phyloP scores from a whole-genome alignment of 2,113 vertebrate genomes.

The Synchiropus splendidus region DNA sequence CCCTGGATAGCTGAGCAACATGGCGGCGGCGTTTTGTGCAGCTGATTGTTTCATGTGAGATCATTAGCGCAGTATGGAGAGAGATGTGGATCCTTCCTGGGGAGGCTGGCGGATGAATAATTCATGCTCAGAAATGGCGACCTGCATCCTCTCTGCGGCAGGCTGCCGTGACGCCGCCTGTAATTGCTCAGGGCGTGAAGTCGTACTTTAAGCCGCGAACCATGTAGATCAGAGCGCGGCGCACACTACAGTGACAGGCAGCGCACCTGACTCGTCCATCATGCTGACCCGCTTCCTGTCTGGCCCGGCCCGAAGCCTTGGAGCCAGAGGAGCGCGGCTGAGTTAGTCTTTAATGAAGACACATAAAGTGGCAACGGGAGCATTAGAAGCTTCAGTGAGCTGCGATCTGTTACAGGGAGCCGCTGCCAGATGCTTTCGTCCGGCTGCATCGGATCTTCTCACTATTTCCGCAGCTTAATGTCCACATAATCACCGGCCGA shows the following conservation, averaged over 20 bases:
- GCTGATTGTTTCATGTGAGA: conserved; percentile 5
- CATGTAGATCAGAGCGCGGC: conserved; percentile 50
- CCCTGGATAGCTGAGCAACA: no score
- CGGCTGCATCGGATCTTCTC: conserved; percentile 16
- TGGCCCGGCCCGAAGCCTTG: no score
- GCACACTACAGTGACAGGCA: conserved; percentile 55
- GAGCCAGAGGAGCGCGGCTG: conserved; percentile 30
- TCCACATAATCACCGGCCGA: conserved; percentile 13
- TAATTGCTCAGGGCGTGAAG: conserved; percentile 46
- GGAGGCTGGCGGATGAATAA: conserved; percentile 51
- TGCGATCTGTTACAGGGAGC: conserved; percentile 8
- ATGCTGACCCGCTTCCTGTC: conserved; percentile 36
- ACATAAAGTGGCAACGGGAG: conserved; percentile 35
- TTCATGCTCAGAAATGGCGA: conserved; percentile 48
- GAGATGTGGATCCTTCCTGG: conserved; percentile 38
- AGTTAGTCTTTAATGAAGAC: conserved; percentile 50
- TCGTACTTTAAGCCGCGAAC: conserved; percentile 48
- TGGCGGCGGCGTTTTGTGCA: no score
- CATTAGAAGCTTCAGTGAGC: conserved; percentile 27
- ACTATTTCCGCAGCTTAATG: conserved; percentile 18
- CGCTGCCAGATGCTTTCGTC: conserved; percentile 25
- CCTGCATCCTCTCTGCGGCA: conserved; percentile 21
- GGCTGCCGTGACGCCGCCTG: conserved; percentile 19
- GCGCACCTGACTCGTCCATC: conserved; percentile 41
- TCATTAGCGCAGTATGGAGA: conserved; percentile 16